Evolutionary conservation across 2,888 invertebrate genomes (phyloP).

Genomic region (Archips crataeganus): DNA sequence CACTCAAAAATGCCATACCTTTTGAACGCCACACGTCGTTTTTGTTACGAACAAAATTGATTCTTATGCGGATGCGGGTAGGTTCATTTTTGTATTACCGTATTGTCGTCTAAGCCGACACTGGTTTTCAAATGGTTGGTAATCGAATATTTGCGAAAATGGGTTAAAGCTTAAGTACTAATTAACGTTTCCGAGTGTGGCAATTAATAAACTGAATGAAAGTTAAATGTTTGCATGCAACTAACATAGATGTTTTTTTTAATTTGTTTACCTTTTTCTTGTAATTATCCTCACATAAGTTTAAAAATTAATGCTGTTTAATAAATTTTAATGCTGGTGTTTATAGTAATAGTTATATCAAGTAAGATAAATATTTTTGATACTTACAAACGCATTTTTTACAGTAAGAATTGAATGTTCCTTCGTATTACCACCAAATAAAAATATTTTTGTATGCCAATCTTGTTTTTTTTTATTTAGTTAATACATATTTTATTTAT

Average conservation of each 20-base stretch:
- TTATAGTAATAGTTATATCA: not conserved
- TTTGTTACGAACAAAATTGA: too few species aligned
- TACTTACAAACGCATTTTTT: conserved; percentile 38
- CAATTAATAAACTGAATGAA: not conserved
- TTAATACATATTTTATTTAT: too few species aligned
- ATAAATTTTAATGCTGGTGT: not conserved
- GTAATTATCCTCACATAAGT: not conserved
- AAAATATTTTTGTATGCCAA: conserved; percentile 42
- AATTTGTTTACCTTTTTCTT: too few species aligned
- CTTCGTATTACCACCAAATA: conserved; percentile 46
- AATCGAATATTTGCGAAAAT: too few species aligned
- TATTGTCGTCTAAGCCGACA: too few species aligned
- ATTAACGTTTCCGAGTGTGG: not conserved
- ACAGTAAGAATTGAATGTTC: conserved; percentile 41
- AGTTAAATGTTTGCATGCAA: not conserved
- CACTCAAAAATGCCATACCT: not conserved
- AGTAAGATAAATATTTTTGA: conserved; percentile 31
- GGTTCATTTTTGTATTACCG: too few species aligned
- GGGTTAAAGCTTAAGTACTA: too few species aligned
- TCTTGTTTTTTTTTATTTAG: not conserved
- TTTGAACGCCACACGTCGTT: too few species aligned
- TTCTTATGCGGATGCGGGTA: too few species aligned
- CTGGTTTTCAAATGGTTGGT: too few species aligned
- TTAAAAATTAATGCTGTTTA: too few species aligned
- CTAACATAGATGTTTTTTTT: too few species aligned